Base-by-base conservation (phyloP, 92 coral and sea anemone species). In the Heteractis magnifica region DNA sequence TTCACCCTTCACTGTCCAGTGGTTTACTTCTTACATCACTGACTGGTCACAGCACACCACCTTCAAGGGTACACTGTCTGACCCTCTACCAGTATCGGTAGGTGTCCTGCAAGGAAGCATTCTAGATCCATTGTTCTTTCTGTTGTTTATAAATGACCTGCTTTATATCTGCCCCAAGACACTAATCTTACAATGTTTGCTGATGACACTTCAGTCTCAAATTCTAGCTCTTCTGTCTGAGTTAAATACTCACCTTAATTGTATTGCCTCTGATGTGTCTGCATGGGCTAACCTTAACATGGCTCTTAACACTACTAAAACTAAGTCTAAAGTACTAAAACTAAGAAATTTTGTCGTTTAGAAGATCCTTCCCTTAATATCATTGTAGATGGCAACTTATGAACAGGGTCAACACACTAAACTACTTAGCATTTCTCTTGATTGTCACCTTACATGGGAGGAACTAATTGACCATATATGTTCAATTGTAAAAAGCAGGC, bases 41-140 rank as follows among this genome's bases (percentile, higher is more conserved):
- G 83, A 78, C 70, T 84, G 90, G 51, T 77, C 84, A 16, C 92
- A 89, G 70, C 71, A 77, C 53, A 86, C 89, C 19, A 4, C 20
- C 48, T 85, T 81, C 62, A 85, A 82, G 73, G 86, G 83, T 23
- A 58, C 53, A 14, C 76, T 85, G 15, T 82, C 85, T 16, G 76
- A 86, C 44, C 75, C 87, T 62, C 84, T 89, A 13, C 87, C 85
- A 14, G 83, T 89, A 15, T 77, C 84, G 8, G 83, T 89, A 19
- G 79, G 87, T 49, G 75, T 89, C 15, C 87, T 90, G 6, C 92
- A 86, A 72, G 90, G 84, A 6, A 79, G 90, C 50, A 90, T 86
- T 49, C 87, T 86, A 23, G 90, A 87, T 49, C 88, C 88, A 4
- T 84, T 82, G 44, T 81, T 87, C 56, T 65, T 80, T 50, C 64